Evolutionary conservation across 2,113 vertebrate species (phyloP).

Genomic region (Crypturellus undulatus): DNA sequence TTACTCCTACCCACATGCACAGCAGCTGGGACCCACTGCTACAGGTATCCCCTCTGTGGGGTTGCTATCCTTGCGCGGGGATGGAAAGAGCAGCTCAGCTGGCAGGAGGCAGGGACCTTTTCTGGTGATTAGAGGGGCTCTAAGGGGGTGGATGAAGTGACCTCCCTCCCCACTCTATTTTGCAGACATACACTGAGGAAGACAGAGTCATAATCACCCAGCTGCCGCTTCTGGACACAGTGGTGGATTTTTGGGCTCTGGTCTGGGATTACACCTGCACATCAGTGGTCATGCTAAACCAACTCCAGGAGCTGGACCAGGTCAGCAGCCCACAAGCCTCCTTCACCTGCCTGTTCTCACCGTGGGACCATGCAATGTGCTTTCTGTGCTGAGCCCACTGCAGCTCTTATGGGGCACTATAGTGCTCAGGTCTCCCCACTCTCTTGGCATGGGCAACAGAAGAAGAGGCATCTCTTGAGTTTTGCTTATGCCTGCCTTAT

Average conservation of each 20-base stretch:
- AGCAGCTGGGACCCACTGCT: neutral
- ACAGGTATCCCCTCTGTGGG: neutral
- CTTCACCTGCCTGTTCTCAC: neutral
- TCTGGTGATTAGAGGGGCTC: accelerated
- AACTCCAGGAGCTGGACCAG: slow-evolving; percentile 45
- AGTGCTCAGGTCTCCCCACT: accelerated
- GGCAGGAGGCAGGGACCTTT: neutral
- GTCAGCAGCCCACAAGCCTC: neutral
- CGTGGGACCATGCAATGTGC: accelerated
- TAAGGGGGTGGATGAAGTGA: accelerated
- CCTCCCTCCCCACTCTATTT: accelerated
- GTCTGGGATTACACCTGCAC: slow-evolving; percentile 72
- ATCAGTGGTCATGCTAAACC: slow-evolving; percentile 46
- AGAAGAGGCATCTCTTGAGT: neutral
- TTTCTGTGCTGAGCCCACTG: neutral
- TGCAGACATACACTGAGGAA: slow-evolving; percentile 33
- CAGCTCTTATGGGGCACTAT: accelerated
- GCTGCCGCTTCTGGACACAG: slow-evolving; percentile 38
- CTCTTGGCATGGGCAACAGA: neutral
- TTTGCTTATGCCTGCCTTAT: neutral
- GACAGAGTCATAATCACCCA: slow-evolving; percentile 66
- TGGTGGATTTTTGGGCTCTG: slow-evolving; percentile 72
- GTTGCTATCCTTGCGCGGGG: neutral
- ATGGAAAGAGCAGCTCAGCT: neutral
- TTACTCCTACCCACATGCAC: neutral